Conservation (phyloP, 53 echinoderm and acorn worm species). For the Antedon mediterranea region DNA sequence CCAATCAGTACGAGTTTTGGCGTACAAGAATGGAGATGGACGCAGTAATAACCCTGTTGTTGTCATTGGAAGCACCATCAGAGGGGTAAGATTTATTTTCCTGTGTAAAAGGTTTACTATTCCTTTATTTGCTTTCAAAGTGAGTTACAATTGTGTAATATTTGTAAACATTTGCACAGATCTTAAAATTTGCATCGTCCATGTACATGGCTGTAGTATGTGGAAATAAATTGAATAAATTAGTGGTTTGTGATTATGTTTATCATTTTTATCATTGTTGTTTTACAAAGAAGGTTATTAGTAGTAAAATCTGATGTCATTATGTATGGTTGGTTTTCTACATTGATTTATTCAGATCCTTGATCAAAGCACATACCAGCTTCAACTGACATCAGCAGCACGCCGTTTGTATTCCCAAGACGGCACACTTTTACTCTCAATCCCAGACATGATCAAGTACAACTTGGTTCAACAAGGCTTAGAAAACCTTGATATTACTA, state of each 20-base stretch:
- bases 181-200: too few relatives aligned
- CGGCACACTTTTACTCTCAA: slow-evolving; percentile 62
- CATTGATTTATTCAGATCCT: slow-evolving; percentile 31
- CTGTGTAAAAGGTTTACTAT: too few relatives aligned
- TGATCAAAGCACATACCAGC: slow-evolving; percentile 78
- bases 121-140: too few relatives aligned
- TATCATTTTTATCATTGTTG: too few relatives aligned
- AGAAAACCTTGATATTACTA: slow-evolving; percentile 29
- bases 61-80: slow-evolving; percentile 66
- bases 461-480: slow-evolving; percentile 57
- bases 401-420: slow-evolving; percentile 77
- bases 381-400: slow-evolving; percentile 60
- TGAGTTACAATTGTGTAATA: too few relatives aligned
- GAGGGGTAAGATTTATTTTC: slow-evolving; percentile 83
- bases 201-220: too few relatives aligned
- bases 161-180: too few relatives aligned
- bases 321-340: too few relatives aligned
- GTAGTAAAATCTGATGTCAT: too few relatives aligned
- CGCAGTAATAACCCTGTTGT: slow-evolving; percentile 39
- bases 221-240: too few relatives aligned
- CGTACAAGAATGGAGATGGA: slow-evolving; percentile 75
- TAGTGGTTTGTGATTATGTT: too few relatives aligned
- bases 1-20: slow-evolving; percentile 57
- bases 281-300: too few relatives aligned
- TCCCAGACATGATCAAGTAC: slow-evolving; percentile 52